A percentile compares a stretch with the other conserved stretches of the same genome.
phyloP scores from a whole-genome alignment of 2,888 invertebrate genomes.

The Arenicola marina region DNA sequence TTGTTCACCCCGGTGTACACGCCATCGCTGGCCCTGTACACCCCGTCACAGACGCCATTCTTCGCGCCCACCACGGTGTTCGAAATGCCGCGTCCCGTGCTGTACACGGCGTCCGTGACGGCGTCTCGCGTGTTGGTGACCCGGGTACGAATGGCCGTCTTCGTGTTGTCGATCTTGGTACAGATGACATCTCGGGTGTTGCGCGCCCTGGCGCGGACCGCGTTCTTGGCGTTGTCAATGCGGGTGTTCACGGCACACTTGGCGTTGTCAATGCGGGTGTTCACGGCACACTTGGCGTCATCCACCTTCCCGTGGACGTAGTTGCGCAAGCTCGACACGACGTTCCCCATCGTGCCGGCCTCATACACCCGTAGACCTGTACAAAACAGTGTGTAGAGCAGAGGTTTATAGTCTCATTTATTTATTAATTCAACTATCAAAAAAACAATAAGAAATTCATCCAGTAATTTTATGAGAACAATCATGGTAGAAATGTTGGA shows the following conservation, averaged over 20 bases:
- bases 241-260: conserved; percentile 17
- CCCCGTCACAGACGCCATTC: conserved; percentile 3
- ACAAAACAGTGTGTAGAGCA: too few species aligned
- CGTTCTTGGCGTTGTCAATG: conserved; percentile 19
- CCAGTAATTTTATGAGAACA: too few species aligned
- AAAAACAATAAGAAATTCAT: too few species aligned
- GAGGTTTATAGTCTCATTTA: too few species aligned
- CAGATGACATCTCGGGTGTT: conserved; percentile 14
- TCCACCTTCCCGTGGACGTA: conserved; percentile 23
- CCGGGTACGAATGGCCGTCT: conserved; percentile 6
- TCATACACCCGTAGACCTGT: too few species aligned
- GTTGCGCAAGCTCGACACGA: conserved; percentile 21
- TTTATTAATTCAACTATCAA: too few species aligned
- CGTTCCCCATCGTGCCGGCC: conserved; percentile 21
- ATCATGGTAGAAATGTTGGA: too few species aligned
- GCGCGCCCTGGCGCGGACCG: conserved; percentile 12
- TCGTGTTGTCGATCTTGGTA: conserved; percentile 11
- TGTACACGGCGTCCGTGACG: not conserved
- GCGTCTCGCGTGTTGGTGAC: not conserved
- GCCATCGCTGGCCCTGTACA: not conserved
- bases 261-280: conserved; percentile 14
- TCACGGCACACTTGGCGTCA: conserved; percentile 21
- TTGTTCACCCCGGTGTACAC: conserved; percentile 10
- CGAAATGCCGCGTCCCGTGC: not conserved
- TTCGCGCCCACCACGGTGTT: conserved; percentile 8